Base-by-base conservation (phyloP, 2,113 vertebrate genomes). In the Nipponia nippon region DNA sequence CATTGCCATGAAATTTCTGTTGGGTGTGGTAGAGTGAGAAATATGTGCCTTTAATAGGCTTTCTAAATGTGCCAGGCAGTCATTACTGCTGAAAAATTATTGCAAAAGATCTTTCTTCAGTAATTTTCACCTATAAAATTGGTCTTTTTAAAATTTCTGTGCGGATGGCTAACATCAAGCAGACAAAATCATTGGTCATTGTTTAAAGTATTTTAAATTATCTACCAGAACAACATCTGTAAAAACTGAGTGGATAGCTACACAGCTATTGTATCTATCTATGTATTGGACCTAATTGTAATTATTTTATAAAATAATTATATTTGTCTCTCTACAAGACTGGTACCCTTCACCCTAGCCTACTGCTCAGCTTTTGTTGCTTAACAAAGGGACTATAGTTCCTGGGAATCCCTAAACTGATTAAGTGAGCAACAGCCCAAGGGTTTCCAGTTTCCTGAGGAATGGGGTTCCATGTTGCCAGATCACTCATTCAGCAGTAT, bases 121-220 rank as follows among this genome's bases (percentile, higher is more conserved):
- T 93, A 83, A 93, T 92, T 96, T 97, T 93, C 79, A 81, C 55
- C 86, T 87, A 59, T 20, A 75, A 92, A 89, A 75, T 25, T 20
- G 15, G 8, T 67, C 50, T 78, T 30, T 83, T 89, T 46, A 78
- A 53, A 16, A 70, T 81, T 91, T 91, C 25, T 7, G 0, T 55
- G 63, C 30, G 46, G n/a, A 61, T 83, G 40, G 53, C 47, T 83
- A 73, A 65, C 22, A 67, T 20, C 89, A 66, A 90, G 59, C 50
- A 92, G 67, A 27, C 38, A 79, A 85, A 92, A 50, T 83, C 6
- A 2, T 61, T 92, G 55, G 36, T 38, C 67, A 11, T 40, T 76
- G 10, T 73, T 82, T 34, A 36, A 91, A 59, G 42, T 34, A 32
- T 6, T 66, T 52, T 25, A 50, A 9, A 79, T 46, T 9, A 52